These are phyloP conservation scores for Cathartes aura DNA, from an alignment of 2,113 vertebrate species.

Conservation along the genomic window DNA sequence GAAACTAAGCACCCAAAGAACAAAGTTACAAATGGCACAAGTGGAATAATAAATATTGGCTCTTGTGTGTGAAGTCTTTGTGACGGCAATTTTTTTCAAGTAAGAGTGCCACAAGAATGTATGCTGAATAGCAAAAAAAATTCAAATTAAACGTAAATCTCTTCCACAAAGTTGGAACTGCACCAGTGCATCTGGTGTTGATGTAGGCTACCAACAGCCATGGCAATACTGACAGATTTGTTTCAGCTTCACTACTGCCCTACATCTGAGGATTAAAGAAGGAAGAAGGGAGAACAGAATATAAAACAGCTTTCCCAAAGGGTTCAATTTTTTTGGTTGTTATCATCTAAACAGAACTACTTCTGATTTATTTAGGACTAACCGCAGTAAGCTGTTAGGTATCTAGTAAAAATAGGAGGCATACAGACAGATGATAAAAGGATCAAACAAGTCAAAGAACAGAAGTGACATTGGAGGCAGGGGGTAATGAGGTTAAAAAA, in stretches of 20 bases:
- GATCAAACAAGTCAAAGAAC: not conserved
- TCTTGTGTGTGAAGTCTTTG: not conserved
- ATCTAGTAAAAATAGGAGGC: not conserved
- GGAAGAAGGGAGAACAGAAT: not conserved
- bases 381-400: not conserved
- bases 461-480: not conserved
- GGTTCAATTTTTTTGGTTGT: not conserved
- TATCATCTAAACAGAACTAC: not conserved
- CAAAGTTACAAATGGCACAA: not conserved
- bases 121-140: not conserved
- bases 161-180: not conserved
- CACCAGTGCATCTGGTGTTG: not conserved
- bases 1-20: not conserved
- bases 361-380: not conserved
- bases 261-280: not conserved
- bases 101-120: not conserved
- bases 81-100: not conserved
- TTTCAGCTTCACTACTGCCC: not conserved
- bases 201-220: not conserved
- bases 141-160: not conserved
- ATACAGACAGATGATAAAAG: not conserved
- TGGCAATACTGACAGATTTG: not conserved
- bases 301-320: not conserved
- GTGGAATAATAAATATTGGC: not conserved
- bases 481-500: not conserved